phyloP scores from a whole-genome alignment of 2,797 vertebrate genomes.

The Coranthus polyacanthus region DNA sequence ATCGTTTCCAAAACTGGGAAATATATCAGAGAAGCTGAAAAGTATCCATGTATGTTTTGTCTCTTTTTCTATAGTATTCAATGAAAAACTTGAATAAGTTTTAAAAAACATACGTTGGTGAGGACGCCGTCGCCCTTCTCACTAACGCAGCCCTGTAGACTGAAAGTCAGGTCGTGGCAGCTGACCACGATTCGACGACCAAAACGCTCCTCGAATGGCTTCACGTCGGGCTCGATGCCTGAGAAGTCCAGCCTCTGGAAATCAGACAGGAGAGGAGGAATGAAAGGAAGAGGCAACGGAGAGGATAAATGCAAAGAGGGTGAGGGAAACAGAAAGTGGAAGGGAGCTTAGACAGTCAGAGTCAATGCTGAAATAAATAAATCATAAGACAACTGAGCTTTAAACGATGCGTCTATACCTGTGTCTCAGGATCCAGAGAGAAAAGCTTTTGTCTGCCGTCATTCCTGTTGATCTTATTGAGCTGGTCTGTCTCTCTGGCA shows the following conservation, averaged over 20 bases:
- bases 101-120: constrained; percentile 88
- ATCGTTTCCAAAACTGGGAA: neutral
- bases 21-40: too few species aligned
- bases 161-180: constrained; percentile 94
- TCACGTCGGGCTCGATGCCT: constrained; percentile 94
- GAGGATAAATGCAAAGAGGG: neutral
- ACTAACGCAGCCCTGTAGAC: constrained; percentile 90
- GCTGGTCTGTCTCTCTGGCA: constrained; percentile 94
- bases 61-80: too few species aligned
- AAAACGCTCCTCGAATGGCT: constrained; percentile 95
- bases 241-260: constrained; percentile 95
- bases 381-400: neutral
- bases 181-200: constrained; percentile 91
- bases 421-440: constrained; percentile 94
- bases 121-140: constrained; percentile 88
- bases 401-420: constrained; percentile 82
- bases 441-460: constrained; percentile 95
- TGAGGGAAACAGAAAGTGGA: neutral
- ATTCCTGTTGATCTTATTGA: constrained; percentile 95
- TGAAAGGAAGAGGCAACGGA: neutral
- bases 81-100: neutral
- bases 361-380: constrained; percentile 59
- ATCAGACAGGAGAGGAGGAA: constrained; percentile 8
- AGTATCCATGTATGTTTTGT: too few species aligned
- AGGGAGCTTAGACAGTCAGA: constrained; percentile 9